Evolutionary conservation across 2,113 vertebrate genomes (phyloP), one percentile per base, ranked within the genome.

Genomic region (Glaucomys volans): DNA sequence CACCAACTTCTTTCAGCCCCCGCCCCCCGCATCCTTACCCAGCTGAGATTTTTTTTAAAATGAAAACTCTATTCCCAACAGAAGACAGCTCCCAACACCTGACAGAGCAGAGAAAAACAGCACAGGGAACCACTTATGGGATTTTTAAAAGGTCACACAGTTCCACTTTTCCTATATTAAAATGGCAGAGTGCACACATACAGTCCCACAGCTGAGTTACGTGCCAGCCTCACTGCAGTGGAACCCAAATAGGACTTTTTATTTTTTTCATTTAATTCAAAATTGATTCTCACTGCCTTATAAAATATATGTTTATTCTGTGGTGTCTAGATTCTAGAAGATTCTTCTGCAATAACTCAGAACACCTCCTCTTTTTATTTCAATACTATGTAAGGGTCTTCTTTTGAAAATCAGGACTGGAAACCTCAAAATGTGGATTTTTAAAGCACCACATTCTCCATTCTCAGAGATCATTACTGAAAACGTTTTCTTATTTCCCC

Each of bases 271-370:
- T 54, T 95, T 66, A 83, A 92, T 88, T 86, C 81, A 91, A 76
- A 94, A 81, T 77, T 42, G 81, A 92, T 75, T 88, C 92, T 83
- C 0, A 3, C 44, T 85, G 81, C 13, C 14, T 50, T 83, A 30
- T 85, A 81, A 95, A 80, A 96, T 50, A 66, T 12, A 6, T 28
- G 40, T 77, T 90, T 77, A 77, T 52, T 87, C 66, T 35, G 32
- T 22, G 85, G 77, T 74, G 64, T 47, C 72, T 74, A 9, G 67
- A 37, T 91, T 83, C 75, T 72, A 40, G 66, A 75, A 83, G 87
- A 84, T 87, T 84, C 80, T 80, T 64, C 14, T 17, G 79, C 44
- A 76, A 11, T 11, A 71, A 97, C n/a, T 72, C 97, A 92, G 90
- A 64, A 47, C 7, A 24, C 37, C 44, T 66, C 75, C 62, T 90